A percentile compares a stretch with the other conserved stretches of the same genome.
phyloP scores from a whole-genome alignment of 2,797 vertebrate genomes.

The Amniataba percoides region DNA sequence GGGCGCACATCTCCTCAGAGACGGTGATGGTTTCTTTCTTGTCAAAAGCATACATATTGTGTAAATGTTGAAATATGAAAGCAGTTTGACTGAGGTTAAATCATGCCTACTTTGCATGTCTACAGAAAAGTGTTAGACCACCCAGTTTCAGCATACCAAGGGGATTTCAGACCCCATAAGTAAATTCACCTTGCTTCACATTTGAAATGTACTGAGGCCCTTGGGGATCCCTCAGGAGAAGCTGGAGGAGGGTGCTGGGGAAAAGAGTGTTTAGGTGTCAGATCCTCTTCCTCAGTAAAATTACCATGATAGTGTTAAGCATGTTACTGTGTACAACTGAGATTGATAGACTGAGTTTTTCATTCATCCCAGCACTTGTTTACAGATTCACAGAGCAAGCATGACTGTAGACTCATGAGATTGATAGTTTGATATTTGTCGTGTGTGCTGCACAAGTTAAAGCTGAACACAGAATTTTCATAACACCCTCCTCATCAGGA shows the following conservation, averaged over 20 bases:
- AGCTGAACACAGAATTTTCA: background rate
- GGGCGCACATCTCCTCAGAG: no score
- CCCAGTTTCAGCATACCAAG: background rate
- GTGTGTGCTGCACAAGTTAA: background rate
- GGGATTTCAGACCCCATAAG: background rate
- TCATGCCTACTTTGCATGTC: background rate
- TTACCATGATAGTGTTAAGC: background rate
- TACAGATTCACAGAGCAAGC: background rate
- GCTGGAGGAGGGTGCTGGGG: background rate
- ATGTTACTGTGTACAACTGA: background rate
- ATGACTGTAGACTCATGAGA: background rate
- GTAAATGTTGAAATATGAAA: background rate
- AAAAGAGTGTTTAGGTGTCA: background rate
- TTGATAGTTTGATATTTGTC: background rate
- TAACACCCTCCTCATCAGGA: background rate
- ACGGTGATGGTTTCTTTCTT: no score
- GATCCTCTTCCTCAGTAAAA: background rate
- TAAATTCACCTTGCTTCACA: background rate
- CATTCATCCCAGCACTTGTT: background rate
- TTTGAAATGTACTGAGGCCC: background rate
- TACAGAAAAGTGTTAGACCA: background rate
- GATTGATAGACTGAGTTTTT: background rate
- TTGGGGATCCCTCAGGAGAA: conserved; percentile 4
- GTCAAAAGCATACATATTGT: background rate
- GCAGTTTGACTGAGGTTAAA: background rate